These are phyloP conservation scores for Poecilia wingei DNA, from an alignment of 2,797 vertebrate genomes.

Conservation along the genomic window DNA sequence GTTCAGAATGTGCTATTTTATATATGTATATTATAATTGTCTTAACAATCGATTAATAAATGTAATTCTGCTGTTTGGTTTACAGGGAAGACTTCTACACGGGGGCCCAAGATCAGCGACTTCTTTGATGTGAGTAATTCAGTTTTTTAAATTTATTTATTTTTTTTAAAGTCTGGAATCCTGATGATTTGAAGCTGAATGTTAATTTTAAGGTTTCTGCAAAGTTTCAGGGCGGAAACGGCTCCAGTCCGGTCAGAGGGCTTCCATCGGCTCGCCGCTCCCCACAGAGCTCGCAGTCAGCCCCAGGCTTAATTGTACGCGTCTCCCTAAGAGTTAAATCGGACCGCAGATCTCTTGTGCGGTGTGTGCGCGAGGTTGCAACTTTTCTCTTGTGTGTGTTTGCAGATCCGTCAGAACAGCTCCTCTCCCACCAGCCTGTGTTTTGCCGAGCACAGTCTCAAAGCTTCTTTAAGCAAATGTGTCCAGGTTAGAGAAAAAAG, in stretches of 20 bases:
- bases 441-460: constrained; percentile 93
- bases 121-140: constrained; percentile 95
- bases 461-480: constrained; percentile 92
- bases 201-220: constrained; percentile 16
- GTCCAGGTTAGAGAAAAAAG: constrained; percentile 85
- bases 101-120: constrained; percentile 97
- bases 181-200: not conserved
- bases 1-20: too few relatives aligned
- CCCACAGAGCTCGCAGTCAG: constrained; percentile 96
- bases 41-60: too few relatives aligned
- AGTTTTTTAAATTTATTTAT: not conserved
- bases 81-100: constrained; percentile 92
- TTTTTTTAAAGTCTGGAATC: fast-evolving
- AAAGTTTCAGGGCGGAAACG: constrained; percentile 96
- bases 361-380: not conserved
- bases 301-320: constrained; percentile 93
- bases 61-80: constrained; percentile 8
- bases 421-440: constrained; percentile 95
- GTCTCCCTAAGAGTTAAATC: not conserved
- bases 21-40: too few relatives aligned
- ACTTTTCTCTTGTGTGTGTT: constrained; percentile 28
- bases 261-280: constrained; percentile 92
- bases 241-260: constrained; percentile 95
- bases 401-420: constrained; percentile 94
- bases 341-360: not conserved